Base-by-base conservation (phyloP, 2,888 invertebrate species). In the Morpho deidamia region DNA sequence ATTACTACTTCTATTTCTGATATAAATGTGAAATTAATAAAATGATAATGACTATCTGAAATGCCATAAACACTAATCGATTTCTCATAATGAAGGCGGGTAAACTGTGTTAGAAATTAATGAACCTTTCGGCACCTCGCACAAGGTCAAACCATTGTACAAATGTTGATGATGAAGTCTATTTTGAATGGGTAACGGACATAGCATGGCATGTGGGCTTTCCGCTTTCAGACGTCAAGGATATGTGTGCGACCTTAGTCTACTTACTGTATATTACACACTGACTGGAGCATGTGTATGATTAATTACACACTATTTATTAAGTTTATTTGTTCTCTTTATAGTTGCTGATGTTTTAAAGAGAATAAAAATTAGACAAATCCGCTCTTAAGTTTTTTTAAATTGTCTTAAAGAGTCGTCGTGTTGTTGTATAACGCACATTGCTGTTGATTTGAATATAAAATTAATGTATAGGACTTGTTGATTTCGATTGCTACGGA, bases 181-280 rank as follows among this genome's bases (percentile, higher is more conserved):
- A 37, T 49, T 50, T 47, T 44, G 32, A 37, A 42, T 41, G 33
- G 46, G 47, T 50, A 44, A 40, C 45, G 38, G 47, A 44, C 41
- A 12, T 47, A 43, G 47, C 14, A 49, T 47, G 46, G 47, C 14
- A 49, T 53, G 47, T 39, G 33, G 45, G 49, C 53, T 60, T 60
- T 58, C 53, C 55, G 58, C 60, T 53, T 56, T 58, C 42, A 38
- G 45, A 9, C 40, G 44, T 47, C 60, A 60, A 58, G 58, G 55
- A 47, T 53, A 51, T 44, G 11, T 37, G 35, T 5, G 23, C 47
- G 52, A 58, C 58, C 60, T 58, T 54, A 52, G 47, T 52, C 47
- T 44, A 58, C 58, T 56, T 60, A 54, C 52, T 23, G 4, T 23
- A 23, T 23, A 49, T 55, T 58, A 46, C 52, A 40, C 48, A 40